Evolutionary conservation across 1,140 invertebrate genomes (phyloP).

Genomic region (Magallana angulata): DNA sequence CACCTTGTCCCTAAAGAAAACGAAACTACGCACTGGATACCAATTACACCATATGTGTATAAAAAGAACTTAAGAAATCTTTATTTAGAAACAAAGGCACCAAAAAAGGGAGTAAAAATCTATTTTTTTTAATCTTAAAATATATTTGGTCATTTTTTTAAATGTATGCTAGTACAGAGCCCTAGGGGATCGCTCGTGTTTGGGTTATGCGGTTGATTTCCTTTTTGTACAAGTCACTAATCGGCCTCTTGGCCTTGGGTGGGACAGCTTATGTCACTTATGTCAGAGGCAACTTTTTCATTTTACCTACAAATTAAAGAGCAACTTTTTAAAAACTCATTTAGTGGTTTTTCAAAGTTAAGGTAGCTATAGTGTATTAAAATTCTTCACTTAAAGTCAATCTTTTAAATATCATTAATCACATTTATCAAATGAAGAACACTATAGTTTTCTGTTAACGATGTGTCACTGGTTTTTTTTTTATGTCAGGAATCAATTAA

Average conservation of each 20-base stretch:
- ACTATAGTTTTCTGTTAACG: not conserved
- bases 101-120: not conserved
- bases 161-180: not conserved
- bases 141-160: not conserved
- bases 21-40: not conserved
- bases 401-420: not conserved
- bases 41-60: not conserved
- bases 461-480: not conserved
- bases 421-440: conserved; percentile 4
- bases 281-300: not conserved
- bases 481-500: not conserved
- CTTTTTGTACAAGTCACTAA: conserved; percentile 21
- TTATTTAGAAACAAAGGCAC: not conserved
- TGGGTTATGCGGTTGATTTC: conserved; percentile 26
- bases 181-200: not conserved
- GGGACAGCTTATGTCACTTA: conserved; percentile 16
- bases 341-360: not conserved
- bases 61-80: not conserved
- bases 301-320: not conserved
- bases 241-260: conserved; percentile 15
- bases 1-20: not conserved
- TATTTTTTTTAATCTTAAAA: not conserved
- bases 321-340: not conserved
- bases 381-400: not conserved
- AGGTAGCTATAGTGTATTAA: not conserved